Percentiles rank a stretch among this genome's conserved stretches.
Evolutionary conservation across 1,140 invertebrate species (phyloP).

Genomic region (Cotesia vestalis): DNA sequence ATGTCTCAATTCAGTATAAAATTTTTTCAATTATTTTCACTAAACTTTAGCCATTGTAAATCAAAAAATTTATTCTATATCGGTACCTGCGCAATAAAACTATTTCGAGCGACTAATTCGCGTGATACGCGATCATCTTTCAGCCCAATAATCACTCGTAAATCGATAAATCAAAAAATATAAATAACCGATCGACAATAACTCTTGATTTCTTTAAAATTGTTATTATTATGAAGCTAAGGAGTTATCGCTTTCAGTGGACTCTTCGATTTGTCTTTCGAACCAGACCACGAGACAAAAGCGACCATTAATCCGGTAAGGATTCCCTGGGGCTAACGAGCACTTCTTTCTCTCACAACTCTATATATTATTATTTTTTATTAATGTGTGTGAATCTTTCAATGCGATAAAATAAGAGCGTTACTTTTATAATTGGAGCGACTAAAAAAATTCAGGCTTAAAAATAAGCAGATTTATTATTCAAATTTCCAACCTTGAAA

Average conservation of each 20-base stretch:
- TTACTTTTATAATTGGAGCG: too few relatives aligned
- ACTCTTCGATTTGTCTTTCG: background rate
- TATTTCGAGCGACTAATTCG: background rate
- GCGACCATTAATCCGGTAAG: slow-evolving; percentile 18
- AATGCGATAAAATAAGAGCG: too few relatives aligned
- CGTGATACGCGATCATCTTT: slow-evolving; percentile 28
- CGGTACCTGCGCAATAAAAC: background rate
- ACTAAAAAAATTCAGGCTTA: too few relatives aligned
- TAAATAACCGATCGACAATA: slow-evolving; percentile 13
- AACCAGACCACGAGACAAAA: slow-evolving; percentile 26
- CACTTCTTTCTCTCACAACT: background rate
- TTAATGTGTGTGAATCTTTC: too few relatives aligned
- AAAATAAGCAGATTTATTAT: too few relatives aligned
- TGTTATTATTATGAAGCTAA: slow-evolving; percentile 11
- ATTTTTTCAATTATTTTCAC: too few relatives aligned
- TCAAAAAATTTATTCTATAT: too few relatives aligned
- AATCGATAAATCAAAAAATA: slow-evolving; percentile 30
- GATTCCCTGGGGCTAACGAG: slow-evolving; percentile 31
- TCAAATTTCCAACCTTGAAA: too few relatives aligned
- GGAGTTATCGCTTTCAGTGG: slow-evolving; percentile 3
- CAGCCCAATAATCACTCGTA: slow-evolving; percentile 18
- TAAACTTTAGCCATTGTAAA: too few relatives aligned
- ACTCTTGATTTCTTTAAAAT: background rate
- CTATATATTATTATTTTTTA: background rate
- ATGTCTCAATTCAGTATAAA: too few relatives aligned